Evolutionary conservation across 2,797 vertebrate genomes (phyloP).

Genomic region (Danio albolineatus): DNA sequence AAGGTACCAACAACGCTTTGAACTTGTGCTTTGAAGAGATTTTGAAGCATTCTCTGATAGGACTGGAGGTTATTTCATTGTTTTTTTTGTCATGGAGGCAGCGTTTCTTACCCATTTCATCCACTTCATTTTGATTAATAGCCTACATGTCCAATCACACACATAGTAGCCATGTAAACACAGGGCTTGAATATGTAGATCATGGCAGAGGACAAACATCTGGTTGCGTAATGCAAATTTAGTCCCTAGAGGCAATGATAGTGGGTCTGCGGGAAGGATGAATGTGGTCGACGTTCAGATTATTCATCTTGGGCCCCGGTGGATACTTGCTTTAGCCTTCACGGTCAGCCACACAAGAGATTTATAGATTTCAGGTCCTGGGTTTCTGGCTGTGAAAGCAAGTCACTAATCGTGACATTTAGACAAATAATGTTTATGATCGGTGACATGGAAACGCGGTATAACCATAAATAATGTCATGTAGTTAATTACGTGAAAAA

Average conservation of each 20-base stretch:
- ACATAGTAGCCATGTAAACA: constrained; percentile 42
- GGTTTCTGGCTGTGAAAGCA: not conserved
- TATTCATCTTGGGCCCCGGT: constrained; percentile 49
- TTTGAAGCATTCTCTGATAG: not conserved
- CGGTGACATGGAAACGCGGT: constrained; percentile 24
- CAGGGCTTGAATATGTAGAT: constrained; percentile 45
- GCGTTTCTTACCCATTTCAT: constrained; percentile 5
- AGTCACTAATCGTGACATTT: constrained; percentile 47
- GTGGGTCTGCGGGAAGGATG: constrained; percentile 46
- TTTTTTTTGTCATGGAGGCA: not conserved
- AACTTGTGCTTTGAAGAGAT: constrained; percentile 21
- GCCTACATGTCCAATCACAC: constrained; percentile 37
- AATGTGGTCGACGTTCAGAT: constrained; percentile 51
- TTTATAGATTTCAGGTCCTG: constrained; percentile 52
- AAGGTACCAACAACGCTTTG: constrained; percentile 14
- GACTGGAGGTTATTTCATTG: constrained; percentile 25
- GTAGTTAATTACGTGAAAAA: constrained; percentile 28
- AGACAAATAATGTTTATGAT: constrained; percentile 49
- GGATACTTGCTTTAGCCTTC: constrained; percentile 56
- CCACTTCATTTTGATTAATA: constrained; percentile 44
- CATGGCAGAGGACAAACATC: constrained; percentile 50
- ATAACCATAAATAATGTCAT: constrained; percentile 30
- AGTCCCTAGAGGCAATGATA: constrained; percentile 28
- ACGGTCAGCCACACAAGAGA: constrained; percentile 56
- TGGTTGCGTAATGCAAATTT: constrained; percentile 42